Percentiles rank a stretch among this genome's conserved stretches.
Evolutionary conservation across 35 echinoderm and acorn worm species (phyloP).

Genomic region (Apostichopus japonicus): DNA sequence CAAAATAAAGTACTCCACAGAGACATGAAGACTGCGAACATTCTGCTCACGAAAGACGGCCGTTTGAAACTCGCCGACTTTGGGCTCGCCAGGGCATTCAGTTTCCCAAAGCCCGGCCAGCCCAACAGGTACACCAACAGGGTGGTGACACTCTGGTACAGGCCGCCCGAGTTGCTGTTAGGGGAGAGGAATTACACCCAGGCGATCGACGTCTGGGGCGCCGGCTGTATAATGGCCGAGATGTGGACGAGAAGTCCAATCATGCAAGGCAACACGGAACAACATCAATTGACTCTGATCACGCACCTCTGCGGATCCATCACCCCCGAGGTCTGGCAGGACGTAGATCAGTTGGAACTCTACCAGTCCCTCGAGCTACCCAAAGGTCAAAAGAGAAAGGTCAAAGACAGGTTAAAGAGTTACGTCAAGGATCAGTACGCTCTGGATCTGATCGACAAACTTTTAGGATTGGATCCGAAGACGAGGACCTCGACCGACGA

Average conservation of each 20-base stretch:
- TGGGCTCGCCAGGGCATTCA: conserved; percentile 94
- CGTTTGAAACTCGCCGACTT: conserved; percentile 87
- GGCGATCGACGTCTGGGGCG: conserved; percentile 95
- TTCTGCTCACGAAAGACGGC: conserved; percentile 91
- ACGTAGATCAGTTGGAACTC: conserved; percentile 86
- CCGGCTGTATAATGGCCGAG: conserved; percentile 95
- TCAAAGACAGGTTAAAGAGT: conserved; percentile 85
- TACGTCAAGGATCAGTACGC: conserved; percentile 97
- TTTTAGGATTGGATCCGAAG: conserved; percentile 79
- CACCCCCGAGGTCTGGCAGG: conserved; percentile 74
- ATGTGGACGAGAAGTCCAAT: conserved; percentile 99
- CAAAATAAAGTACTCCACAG: conserved; percentile 88
- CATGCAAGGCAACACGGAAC: conserved; percentile 98
- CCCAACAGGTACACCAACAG: conserved; percentile 84
- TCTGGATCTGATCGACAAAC: conserved; percentile 91
- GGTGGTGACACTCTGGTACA: conserved; percentile 96
- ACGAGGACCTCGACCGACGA: conserved; percentile 69
- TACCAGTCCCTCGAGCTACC: conserved; percentile 84
- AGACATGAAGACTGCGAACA: conserved; percentile 99
- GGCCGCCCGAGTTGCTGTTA: conserved; percentile 94
- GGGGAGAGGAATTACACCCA: conserved; percentile 94
- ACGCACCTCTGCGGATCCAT: conserved; percentile 91
- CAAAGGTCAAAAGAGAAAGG: conserved; percentile 88
- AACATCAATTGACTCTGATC: conserved; percentile 95
- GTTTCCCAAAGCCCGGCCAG: conserved; percentile 73